A percentile compares a stretch with the other conserved stretches of the same genome.
Evolutionary conservation across 2,113 vertebrate species (phyloP).

Genomic region (Cochlearius cochlearius): DNA sequence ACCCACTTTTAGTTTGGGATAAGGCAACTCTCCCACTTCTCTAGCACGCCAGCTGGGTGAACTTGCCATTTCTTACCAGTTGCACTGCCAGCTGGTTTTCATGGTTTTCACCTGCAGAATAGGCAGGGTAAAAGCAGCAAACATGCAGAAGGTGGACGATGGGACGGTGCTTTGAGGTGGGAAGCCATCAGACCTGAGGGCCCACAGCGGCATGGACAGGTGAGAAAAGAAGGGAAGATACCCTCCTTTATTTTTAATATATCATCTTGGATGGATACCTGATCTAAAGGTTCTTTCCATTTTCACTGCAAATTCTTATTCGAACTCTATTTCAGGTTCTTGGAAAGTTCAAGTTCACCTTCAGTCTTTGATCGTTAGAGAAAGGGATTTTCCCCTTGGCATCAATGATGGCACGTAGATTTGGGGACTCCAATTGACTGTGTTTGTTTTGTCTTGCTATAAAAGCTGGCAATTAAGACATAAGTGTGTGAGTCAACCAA

Average conservation of each 20-base stretch:
- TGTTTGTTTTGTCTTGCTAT: not conserved
- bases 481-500: not conserved
- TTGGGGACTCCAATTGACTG: not conserved
- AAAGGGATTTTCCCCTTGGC: not conserved
- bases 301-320: not conserved
- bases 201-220: not conserved
- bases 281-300: not conserved
- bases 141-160: not conserved
- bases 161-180: not conserved
- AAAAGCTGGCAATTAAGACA: not conserved
- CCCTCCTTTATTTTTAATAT: not conserved
- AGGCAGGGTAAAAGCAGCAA: not conserved
- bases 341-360: not conserved
- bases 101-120: not conserved
- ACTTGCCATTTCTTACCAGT: not conserved
- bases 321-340: not conserved
- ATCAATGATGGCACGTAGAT: rapidly evolving
- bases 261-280: not conserved
- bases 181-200: not conserved
- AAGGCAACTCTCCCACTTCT: not conserved
- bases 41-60: not conserved
- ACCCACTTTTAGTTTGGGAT: not conserved
- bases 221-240: not conserved
- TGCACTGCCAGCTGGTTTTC: not conserved
- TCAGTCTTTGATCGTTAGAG: not conserved